phyloP scores from a whole-genome alignment of 1,140 invertebrate species.

The Leptinotarsa texana region DNA sequence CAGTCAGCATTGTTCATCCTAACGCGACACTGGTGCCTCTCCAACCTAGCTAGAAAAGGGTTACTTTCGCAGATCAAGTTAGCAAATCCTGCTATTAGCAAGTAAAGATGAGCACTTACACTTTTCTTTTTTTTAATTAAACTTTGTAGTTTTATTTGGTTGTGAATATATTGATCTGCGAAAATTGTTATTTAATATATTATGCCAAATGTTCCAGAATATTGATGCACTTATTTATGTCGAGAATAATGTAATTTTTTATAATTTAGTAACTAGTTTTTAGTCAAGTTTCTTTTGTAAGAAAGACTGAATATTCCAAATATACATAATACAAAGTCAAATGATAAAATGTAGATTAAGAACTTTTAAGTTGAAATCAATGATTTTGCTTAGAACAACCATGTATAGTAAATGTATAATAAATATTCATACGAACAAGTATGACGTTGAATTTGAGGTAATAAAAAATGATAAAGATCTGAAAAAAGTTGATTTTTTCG shows the following conservation, averaged over 20 bases:
- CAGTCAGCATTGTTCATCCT: constrained; percentile 58
- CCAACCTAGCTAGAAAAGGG: constrained; percentile 57
- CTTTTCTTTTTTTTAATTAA: neutral
- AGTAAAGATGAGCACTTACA: constrained; percentile 1
- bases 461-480: too few relatives aligned
- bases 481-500: too few relatives aligned
- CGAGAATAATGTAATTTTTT: constrained; percentile 9
- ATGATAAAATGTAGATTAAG: neutral
- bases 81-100: constrained; percentile 44
- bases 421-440: too few relatives aligned
- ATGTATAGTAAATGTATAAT: too few relatives aligned
- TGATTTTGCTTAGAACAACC: neutral
- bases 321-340: constrained; percentile 19
- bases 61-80: constrained; percentile 55
- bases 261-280: constrained; percentile 14
- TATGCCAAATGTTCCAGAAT: constrained; percentile 27
- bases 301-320: constrained; percentile 40
- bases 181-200: constrained; percentile 21
- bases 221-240: constrained; percentile 24
- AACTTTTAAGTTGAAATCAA: neutral
- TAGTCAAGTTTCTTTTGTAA: constrained; percentile 30
- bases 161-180: constrained; percentile 21
- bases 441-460: too few relatives aligned
- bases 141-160: neutral
- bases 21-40: constrained; percentile 56